A percentile compares a stretch with the other conserved stretches of the same genome.
phyloP scores from a whole-genome alignment of 2,888 invertebrate species.

The Scaptodrosophila latifasciaeformis region DNA sequence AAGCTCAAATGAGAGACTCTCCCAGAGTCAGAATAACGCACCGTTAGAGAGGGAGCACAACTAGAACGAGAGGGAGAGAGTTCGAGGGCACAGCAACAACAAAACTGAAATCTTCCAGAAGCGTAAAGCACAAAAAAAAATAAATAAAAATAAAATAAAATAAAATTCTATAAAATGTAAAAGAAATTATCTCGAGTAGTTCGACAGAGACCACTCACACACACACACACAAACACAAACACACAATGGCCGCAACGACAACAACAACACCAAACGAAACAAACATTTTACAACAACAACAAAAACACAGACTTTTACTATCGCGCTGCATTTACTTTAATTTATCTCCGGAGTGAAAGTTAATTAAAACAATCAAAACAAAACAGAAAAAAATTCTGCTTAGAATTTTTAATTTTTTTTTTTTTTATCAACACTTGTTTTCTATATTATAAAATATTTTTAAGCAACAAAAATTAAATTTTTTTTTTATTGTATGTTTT shows the following conservation, averaged over 20 bases:
- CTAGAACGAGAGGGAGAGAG: not conserved
- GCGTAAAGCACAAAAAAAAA: no score
- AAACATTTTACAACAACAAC: constrained; percentile 14
- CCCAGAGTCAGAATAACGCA: no score
- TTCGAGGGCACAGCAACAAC: constrained; percentile 6
- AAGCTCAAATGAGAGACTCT: constrained; percentile 55
- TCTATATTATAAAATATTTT: not conserved
- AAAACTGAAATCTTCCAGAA: constrained; percentile 62
- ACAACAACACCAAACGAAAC: constrained; percentile 13
- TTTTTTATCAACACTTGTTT: no score
- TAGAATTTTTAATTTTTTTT: no score
- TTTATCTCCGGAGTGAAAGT: not conserved
- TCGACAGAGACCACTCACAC: constrained; percentile 42
- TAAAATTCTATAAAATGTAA: no score
- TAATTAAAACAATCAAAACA: not conserved
- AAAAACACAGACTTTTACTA: constrained; percentile 6
- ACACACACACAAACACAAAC: constrained; percentile 24
- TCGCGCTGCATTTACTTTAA: constrained; percentile 30
- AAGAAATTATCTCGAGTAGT: no score
- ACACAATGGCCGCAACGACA: constrained; percentile 16
- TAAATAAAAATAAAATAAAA: no score
- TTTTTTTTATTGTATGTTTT: constrained; percentile 48
- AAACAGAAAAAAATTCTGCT: not conserved
- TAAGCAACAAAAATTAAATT: constrained; percentile 12
- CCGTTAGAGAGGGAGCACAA: not conserved